These are phyloP conservation scores for Sus scrofa DNA, from an alignment of 2,113 vertebrate species.

Conservation along the genomic window T2T-Sscrofa CM000819.6:20928501-20929000, in stretches of 20 bases:
- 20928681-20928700: constrained; percentile 25
- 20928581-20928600: background rate
- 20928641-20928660: background rate
- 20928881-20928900: constrained; percentile 2
- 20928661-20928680: background rate
- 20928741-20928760: background rate
- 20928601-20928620: background rate
- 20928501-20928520: no score
- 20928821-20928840: constrained; percentile 1
- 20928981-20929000: background rate
- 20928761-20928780: background rate
- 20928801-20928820: constrained; percentile 39
- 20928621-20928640: background rate
- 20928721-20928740: constrained; percentile 37
- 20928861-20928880: background rate
- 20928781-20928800: constrained; percentile 30
- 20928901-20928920: background rate
- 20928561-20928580: background rate
- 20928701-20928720: constrained; percentile 10
- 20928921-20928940: background rate
- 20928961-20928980: background rate
- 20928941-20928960: background rate
- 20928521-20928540: no score
- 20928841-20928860: background rate
- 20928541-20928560: no score